These are phyloP conservation scores for Acropternis orthonyx DNA, from an alignment of 2,797 vertebrate genomes.

Conservation along the genomic window DNA sequence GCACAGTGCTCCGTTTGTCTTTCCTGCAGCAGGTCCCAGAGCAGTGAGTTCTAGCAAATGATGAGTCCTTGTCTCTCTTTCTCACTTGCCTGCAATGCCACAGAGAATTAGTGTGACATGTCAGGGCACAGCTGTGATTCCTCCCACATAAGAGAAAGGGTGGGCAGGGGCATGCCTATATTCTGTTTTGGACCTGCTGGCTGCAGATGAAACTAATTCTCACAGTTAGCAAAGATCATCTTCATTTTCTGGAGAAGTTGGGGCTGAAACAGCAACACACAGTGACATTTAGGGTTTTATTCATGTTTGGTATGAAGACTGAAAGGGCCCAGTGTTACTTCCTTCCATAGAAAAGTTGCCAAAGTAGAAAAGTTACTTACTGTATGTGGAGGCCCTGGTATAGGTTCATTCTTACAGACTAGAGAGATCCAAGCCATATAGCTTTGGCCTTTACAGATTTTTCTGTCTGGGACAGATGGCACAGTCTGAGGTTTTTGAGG, in stretches of 20 bases:
- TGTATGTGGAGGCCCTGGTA: background rate
- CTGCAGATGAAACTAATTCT: background rate
- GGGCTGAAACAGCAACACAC: background rate
- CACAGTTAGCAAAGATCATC: background rate
- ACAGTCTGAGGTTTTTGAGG: background rate
- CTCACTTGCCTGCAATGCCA: background rate
- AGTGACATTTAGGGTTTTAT: background rate
- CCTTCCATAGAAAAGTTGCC: background rate
- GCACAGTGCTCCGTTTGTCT: background rate
- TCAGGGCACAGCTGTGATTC: background rate
- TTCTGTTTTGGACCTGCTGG: background rate
- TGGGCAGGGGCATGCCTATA: background rate
- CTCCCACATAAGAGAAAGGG: background rate
- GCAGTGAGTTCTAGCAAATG: background rate
- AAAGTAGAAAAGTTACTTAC: background rate
- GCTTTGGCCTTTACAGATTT: background rate
- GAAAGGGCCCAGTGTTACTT: background rate
- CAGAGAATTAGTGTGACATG: background rate
- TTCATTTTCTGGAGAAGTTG: conserved; percentile 19
- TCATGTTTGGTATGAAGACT: background rate
- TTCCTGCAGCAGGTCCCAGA: background rate
- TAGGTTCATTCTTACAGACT: background rate
- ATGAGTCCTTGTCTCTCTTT: background rate
- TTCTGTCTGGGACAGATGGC: background rate
- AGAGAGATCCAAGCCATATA: background rate